phyloP scores from a whole-genome alignment of 1,140 invertebrate genomes.

The Potamilus streckersoni region DNA sequence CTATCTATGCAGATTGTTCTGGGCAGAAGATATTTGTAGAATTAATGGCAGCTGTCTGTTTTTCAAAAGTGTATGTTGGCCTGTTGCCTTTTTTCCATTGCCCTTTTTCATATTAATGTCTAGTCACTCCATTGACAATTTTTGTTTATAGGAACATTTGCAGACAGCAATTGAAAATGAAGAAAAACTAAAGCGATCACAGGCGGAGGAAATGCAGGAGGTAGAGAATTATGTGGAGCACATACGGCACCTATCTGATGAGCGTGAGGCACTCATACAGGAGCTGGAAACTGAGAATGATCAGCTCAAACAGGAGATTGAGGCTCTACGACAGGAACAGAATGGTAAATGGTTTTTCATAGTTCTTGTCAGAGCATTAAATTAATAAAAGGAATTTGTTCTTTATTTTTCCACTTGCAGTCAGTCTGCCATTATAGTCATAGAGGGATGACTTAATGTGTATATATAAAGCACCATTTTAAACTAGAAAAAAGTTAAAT shows the following conservation, averaged over 20 bases:
- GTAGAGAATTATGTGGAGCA: conserved; percentile 67
- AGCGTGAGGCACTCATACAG: conserved; percentile 62
- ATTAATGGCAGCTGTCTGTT: too few relatives aligned
- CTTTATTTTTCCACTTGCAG: too few relatives aligned
- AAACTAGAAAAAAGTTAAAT: too few relatives aligned
- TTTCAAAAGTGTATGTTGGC: too few relatives aligned
- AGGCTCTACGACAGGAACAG: conserved; percentile 47
- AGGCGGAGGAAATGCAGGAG: conserved; percentile 65
- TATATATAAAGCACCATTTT: too few relatives aligned
- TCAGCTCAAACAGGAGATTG: conserved; percentile 56
- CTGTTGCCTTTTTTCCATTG: neutral
- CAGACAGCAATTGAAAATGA: conserved; percentile 54
- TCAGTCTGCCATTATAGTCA: too few relatives aligned
- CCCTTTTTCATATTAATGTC: conserved; percentile 1
- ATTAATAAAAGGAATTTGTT: too few relatives aligned
- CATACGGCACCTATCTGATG: conserved; percentile 63
- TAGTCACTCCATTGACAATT: too few relatives aligned
- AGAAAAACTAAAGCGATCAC: conserved; percentile 55
- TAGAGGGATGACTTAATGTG: too few relatives aligned
- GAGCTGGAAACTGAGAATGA: conserved; percentile 65
- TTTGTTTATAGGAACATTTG: conserved; percentile 42
- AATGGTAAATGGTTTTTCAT: conserved; percentile 34
- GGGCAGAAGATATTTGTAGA: too few relatives aligned
- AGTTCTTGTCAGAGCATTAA: too few relatives aligned
- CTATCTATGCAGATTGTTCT: too few relatives aligned